Evolutionary conservation across 2,797 vertebrate species (phyloP), one percentile per base, ranked within the genome.

Genomic region (Psittacula derbiana): DNA sequence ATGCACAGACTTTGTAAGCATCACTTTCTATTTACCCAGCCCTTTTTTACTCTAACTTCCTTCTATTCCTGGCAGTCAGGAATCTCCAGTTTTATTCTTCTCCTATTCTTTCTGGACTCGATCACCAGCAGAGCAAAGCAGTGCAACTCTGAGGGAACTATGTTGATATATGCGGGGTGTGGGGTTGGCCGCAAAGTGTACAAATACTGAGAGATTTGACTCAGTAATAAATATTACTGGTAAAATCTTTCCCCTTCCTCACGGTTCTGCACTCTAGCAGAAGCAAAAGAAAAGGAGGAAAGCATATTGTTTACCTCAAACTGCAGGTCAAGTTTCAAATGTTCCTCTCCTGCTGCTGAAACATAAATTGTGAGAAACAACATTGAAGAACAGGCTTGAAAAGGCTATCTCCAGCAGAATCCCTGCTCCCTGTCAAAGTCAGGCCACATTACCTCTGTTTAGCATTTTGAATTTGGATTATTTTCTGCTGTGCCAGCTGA

Each of bases 401-500:
- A 92, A 88, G 14, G 16, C 15, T 84, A 3, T 43, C 25, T 91
- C 43, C 36, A 58, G 43, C 58, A 85, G 58, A 73, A 53, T 9
- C 16, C 16, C n/a, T 87, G 20, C 52, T 82, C 23, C 36, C 57
- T 64, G 17, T 49, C 71, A 74, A 71, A 92, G 10, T 62, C 57
- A 89, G 33, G 20, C 40, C 43, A 61, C 18, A 16, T 28, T 70
- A 53, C 11, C 15, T 38, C 28, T 6, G 21, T 74, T 88, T 40
- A 75, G 41, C 31, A 46, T 93, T 94, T 90, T 40, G 38, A 70
- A 38, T 80, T 89, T 75, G 33, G 61, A 57, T 92, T 57, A 38
- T 91, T 89, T 93, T 92, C 57, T 91, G 88, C 62, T 93, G n/a
- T 41, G 64, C 55, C 47, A 75, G n/a, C n/a, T 90, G 78, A 88